Conservation (phyloP, 1,140 invertebrate species). For the Vanessa atalanta region DNA sequence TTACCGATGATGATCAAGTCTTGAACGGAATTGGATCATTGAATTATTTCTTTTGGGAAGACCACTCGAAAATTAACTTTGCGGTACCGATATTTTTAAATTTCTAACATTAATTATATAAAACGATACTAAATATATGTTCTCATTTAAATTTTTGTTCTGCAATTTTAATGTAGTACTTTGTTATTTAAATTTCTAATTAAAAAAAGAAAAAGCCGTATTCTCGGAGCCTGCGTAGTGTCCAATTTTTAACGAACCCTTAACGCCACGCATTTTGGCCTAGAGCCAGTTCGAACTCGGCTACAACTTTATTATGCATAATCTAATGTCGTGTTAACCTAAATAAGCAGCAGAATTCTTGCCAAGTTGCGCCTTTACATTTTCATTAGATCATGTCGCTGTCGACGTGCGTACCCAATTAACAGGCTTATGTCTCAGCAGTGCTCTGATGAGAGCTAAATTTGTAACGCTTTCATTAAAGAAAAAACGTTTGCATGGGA, state of each 20-base stretch:
- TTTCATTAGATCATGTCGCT: conserved; percentile 64
- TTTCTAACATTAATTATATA: too few relatives aligned
- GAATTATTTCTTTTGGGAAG: too few relatives aligned
- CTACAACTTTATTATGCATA: conserved; percentile 72
- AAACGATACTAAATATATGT: too few relatives aligned
- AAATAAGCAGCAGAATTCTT: conserved; percentile 63
- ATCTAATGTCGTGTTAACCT: conserved; percentile 59
- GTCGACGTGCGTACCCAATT: conserved; percentile 54
- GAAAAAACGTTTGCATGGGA: background rate
- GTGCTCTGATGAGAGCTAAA: conserved; percentile 4
- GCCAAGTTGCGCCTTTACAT: conserved; percentile 71
- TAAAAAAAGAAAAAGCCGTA: background rate
- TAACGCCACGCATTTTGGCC: conserved; percentile 44
- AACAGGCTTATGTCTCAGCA: conserved; percentile 23
- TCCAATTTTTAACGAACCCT: conserved; percentile 14
- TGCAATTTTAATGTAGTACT: too few relatives aligned
- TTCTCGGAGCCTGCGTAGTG: background rate
- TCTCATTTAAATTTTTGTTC: too few relatives aligned
- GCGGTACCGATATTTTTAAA: too few relatives aligned
- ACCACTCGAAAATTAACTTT: too few relatives aligned
- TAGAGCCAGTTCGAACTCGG: conserved; percentile 50
- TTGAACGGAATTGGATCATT: too few relatives aligned
- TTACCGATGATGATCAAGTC: too few relatives aligned
- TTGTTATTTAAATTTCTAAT: too few relatives aligned
- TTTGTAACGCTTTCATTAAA: conserved; percentile 1